Conservation (phyloP, 2,888 invertebrate species). For the Bellardia bayeri region DNA sequence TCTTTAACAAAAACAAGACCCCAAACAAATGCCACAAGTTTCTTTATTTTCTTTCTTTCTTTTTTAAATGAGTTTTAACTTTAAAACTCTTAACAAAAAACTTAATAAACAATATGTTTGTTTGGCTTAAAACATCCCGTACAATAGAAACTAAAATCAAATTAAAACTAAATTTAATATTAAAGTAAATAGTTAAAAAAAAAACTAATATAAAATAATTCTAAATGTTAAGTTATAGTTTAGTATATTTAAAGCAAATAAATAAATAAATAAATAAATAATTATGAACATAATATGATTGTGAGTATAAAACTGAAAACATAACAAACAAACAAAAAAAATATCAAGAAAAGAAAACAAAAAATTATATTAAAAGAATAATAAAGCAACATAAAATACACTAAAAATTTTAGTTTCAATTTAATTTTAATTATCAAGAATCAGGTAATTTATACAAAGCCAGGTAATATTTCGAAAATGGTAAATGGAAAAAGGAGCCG, state of each 20-base stretch:
- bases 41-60: background rate
- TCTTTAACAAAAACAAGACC: slow-evolving; percentile 13
- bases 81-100: slow-evolving; percentile 10
- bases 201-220: slow-evolving; percentile 27
- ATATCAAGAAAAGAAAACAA: slow-evolving; percentile 12
- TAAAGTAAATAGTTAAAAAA: background rate
- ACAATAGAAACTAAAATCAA: slow-evolving; percentile 30
- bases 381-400: slow-evolving; percentile 32
- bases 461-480: too few species aligned
- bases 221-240: slow-evolving; percentile 69
- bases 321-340: slow-evolving; percentile 28
- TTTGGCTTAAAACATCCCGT: slow-evolving; percentile 29
- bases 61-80: slow-evolving; percentile 16
- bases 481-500: too few species aligned
- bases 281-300: slow-evolving; percentile 64
- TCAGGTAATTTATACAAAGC: background rate
- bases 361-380: slow-evolving; percentile 48
- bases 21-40: slow-evolving; percentile 11
- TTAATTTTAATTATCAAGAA: slow-evolving; percentile 15
- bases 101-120: slow-evolving; percentile 12
- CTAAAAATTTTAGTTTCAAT: slow-evolving; percentile 46
- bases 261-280: slow-evolving; percentile 30
- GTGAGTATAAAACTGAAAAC: slow-evolving; percentile 51
- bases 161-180: background rate
- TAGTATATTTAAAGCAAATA: slow-evolving; percentile 45